Evolutionary conservation across 2,888 invertebrate genomes (phyloP), one percentile per base, ranked within the genome.

Genomic region (Drosophila histrio): DNA sequence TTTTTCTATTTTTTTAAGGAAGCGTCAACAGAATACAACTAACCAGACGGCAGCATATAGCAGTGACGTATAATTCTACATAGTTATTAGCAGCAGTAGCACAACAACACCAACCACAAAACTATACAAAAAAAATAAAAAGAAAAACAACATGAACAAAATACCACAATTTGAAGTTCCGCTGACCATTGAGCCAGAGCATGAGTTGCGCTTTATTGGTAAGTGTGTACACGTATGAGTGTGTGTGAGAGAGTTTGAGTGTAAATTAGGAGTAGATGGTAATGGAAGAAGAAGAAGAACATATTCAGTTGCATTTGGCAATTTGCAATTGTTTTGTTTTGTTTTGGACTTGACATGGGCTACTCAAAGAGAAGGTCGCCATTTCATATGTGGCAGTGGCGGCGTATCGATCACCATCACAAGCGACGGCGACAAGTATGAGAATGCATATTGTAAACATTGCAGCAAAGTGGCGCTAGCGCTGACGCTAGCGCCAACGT

Each of bases 191-290:
- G 96, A 97, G 91, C 97, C 97, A 88, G 95, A 95, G 93, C 94
- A 94, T 93, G 97, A 97, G 93, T 94, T 97, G 89, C 96, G 95
- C 93, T 97, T 97, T 93, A 94, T 95, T 94, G 97, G 97, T 97
- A 93, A 95, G 95, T 92, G 34, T 60, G n/a, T 6, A 15, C 21
- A 39, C 15, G 22, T 52, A 47, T 24, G 7, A 30, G 38, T 30
- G 22, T 17, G 19, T 15, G 38, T 46, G 21, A 22, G 11, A 41
- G 28, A 28, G 56, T 32, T 21, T 56, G n/a, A 17, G 34, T 50
- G 75, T 49, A 50, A 59, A 41, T 59, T 57, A 30, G 36, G 30
- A 30, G 50, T 39, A 61, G 17, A 13, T 11, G 17, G 34, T 19
- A 38, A 52, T 34, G 41, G n/a, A 34, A 15, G 26, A 56, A 26